phyloP scores from a whole-genome alignment of 2,888 invertebrate species.

The Spodoptera picta region DNA sequence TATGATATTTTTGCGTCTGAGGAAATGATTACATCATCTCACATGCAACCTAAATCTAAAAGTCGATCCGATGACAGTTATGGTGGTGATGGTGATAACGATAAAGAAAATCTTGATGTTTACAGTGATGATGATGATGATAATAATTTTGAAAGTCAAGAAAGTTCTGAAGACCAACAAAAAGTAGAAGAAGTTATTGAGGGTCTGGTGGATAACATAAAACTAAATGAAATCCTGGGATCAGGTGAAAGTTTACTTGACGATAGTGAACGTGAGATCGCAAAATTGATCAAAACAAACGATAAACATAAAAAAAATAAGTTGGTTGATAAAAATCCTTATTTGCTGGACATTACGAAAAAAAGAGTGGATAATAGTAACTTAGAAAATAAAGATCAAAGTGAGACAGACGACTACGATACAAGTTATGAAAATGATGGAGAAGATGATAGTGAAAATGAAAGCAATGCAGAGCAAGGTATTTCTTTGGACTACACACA shows the following conservation, averaged over 20 bases:
- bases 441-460: background rate
- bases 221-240: conserved; percentile 12
- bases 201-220: conserved; percentile 14
- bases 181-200: conserved; percentile 17
- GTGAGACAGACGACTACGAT: background rate
- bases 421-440: background rate
- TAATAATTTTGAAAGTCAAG: background rate
- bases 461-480: background rate
- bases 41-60: background rate
- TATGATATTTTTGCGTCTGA: background rate
- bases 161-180: background rate
- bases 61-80: too few relatives aligned
- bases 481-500: too few relatives aligned
- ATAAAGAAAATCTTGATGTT: too few relatives aligned
- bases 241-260: conserved; percentile 2
- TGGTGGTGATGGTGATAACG: too few relatives aligned
- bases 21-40: background rate
- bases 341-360: background rate
- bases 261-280: background rate
- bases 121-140: too few relatives aligned
- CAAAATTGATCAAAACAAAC: background rate
- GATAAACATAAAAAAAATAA: background rate
- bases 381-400: background rate
- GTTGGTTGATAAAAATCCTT: background rate
- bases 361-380: background rate